Conservation (phyloP, 2,113 vertebrate genomes). For the Aleadryas rufinucha region DNA sequence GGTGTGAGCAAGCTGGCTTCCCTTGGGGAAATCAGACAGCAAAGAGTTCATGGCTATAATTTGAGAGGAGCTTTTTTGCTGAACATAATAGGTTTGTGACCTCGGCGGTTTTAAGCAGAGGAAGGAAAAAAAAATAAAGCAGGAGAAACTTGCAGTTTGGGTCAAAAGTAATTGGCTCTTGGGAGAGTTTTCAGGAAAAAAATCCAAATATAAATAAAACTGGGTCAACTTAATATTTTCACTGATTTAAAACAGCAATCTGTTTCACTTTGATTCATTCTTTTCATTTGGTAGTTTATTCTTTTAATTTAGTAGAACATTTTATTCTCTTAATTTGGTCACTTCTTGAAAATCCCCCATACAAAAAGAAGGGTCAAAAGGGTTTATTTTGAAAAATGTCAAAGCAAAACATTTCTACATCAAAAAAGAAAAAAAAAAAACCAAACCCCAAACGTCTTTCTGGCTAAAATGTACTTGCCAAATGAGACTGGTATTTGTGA, state of each 20-base stretch:
- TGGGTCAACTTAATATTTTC: not conserved
- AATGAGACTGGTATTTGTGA: constrained; percentile 43
- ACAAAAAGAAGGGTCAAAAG: constrained; percentile 15
- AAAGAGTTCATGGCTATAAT: not conserved
- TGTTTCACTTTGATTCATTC: not conserved
- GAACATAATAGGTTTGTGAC: not conserved
- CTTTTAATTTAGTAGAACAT: not conserved
- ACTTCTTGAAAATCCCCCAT: not conserved
- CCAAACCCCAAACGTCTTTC: not conserved
- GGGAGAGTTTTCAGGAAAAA: not conserved
- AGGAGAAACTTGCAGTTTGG: not conserved
- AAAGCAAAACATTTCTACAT: constrained; percentile 35
- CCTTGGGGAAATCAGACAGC: not conserved
- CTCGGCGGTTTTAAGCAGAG: not conserved
- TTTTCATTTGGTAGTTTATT: not conserved
- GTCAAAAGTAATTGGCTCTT: not conserved
- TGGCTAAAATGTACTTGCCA: not conserved
- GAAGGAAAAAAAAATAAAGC: not conserved
- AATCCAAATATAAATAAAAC: not conserved
- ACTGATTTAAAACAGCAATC: not conserved
- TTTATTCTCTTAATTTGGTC: not conserved
- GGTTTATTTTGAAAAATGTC: constrained; percentile 39
- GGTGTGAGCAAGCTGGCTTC: not conserved
- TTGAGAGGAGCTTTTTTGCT: not conserved
- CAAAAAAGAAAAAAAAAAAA: not conserved